Percentiles rank a stretch among this genome's conserved stretches.
Evolutionary conservation across 2,797 vertebrate genomes (phyloP).

Genomic region (Thunnus albacares): DNA sequence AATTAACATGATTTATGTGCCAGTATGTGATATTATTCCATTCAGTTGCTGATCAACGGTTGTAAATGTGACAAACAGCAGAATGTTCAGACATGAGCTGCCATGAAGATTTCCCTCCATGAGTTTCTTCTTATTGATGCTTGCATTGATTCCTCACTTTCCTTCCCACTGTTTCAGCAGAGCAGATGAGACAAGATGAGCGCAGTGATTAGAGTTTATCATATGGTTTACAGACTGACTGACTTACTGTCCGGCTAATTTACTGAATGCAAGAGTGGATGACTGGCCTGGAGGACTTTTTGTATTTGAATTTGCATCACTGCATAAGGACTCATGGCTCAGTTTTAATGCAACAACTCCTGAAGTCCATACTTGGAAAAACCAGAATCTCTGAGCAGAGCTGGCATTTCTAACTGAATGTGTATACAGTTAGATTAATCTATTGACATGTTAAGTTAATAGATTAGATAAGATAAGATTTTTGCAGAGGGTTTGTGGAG

Average conservation of each 20-base stretch:
- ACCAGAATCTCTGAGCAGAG: no score
- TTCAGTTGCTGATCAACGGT: background rate
- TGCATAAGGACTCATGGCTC: background rate
- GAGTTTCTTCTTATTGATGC: background rate
- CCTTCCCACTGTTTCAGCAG: background rate
- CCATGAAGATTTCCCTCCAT: background rate
- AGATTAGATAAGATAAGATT: background rate
- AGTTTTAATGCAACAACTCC: background rate
- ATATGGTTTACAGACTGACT: background rate
- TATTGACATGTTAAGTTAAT: no score
- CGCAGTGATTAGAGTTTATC: constrained; percentile 24
- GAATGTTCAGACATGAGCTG: background rate
- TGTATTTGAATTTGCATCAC: background rate
- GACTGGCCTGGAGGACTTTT: background rate
- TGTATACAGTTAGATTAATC: no score
- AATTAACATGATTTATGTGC: background rate
- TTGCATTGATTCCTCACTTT: constrained; percentile 6
- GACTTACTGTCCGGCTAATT: background rate
- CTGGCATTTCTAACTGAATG: no score
- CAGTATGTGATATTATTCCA: no score
- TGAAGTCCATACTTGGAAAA: no score
- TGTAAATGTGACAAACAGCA: background rate
- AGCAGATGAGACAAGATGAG: constrained; percentile 17
- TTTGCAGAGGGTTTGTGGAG: background rate
- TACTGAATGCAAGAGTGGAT: background rate